Evolutionary conservation across 2,888 invertebrate genomes (phyloP).

Genomic region (Sphaerophoria taeniata): DNA sequence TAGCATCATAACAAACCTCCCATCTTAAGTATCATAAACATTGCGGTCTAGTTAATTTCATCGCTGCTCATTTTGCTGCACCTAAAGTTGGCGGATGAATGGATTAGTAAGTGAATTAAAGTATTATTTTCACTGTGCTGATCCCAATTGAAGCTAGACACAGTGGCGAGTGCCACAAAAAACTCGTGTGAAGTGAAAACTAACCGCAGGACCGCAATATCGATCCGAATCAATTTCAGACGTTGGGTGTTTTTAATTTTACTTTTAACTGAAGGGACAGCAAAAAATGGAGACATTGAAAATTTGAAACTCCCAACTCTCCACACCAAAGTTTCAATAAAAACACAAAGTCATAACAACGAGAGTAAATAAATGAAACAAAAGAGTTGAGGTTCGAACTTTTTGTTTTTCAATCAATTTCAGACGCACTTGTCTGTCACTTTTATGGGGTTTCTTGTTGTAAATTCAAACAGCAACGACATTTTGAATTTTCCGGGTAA

Average conservation of each 20-base stretch:
- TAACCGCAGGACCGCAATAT: conserved; percentile 39
- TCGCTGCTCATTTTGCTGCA: conserved; percentile 33
- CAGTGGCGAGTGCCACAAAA: conserved; percentile 22
- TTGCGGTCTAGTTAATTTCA: conserved; percentile 71
- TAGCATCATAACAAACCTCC: conserved; percentile 39
- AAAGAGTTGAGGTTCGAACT: background rate
- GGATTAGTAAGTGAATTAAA: conserved; percentile 69
- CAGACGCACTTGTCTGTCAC: no score
- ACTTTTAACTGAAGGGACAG: conserved; percentile 35
- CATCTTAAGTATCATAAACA: conserved; percentile 46
- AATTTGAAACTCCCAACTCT: conserved; percentile 35
- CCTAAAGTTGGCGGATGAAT: conserved; percentile 56
- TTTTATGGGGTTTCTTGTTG: no score
- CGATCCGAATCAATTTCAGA: conserved; percentile 37
- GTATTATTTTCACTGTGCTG: conserved; percentile 41
- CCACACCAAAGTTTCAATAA: no score
- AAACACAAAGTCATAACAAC: no score
- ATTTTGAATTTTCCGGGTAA: no score
- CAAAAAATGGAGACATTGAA: background rate
- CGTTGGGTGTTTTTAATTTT: conserved; percentile 58
- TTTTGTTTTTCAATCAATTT: no score
- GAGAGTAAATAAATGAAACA: background rate
- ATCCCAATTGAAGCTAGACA: background rate
- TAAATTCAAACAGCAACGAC: no score
- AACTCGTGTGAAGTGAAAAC: conserved; percentile 61